phyloP scores from a whole-genome alignment of 2,888 invertebrate species.

The Tuta absoluta region DNA sequence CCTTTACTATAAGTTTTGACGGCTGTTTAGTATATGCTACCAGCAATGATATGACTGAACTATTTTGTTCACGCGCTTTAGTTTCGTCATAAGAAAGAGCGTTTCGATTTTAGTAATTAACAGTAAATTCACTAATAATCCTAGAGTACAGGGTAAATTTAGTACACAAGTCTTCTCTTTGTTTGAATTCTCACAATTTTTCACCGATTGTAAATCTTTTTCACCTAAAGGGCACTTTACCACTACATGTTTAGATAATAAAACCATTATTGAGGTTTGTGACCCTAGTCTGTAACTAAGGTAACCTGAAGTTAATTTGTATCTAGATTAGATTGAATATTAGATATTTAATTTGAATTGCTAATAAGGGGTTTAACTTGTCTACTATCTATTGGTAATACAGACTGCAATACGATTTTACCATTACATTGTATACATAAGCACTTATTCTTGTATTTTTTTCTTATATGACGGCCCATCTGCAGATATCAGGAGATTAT shows the following conservation, averaged over 20 bases:
- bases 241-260: conserved; percentile 63
- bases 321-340: conserved; percentile 62
- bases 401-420: background rate
- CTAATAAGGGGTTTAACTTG: conserved; percentile 44
- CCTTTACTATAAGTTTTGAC: conserved; percentile 39
- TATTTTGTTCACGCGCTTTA: conserved; percentile 50
- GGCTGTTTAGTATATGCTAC: conserved; percentile 47
- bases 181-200: conserved; percentile 72
- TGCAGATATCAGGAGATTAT: background rate
- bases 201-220: conserved; percentile 71
- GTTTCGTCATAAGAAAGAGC: conserved; percentile 35
- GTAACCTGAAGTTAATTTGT: conserved; percentile 60
- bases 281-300: conserved; percentile 68
- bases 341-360: conserved; percentile 52
- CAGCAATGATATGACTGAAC: conserved; percentile 69
- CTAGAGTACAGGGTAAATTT: conserved; percentile 81
- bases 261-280: conserved; percentile 72
- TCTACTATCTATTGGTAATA: conserved; percentile 3
- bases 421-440: background rate
- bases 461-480: background rate
- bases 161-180: conserved; percentile 71
- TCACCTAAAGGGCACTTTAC: conserved; percentile 74
- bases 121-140: conserved; percentile 73
- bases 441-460: background rate
- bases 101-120: conserved; percentile 57